Conservation (phyloP, 1,140 invertebrate species). For the Musca domestica region DNA sequence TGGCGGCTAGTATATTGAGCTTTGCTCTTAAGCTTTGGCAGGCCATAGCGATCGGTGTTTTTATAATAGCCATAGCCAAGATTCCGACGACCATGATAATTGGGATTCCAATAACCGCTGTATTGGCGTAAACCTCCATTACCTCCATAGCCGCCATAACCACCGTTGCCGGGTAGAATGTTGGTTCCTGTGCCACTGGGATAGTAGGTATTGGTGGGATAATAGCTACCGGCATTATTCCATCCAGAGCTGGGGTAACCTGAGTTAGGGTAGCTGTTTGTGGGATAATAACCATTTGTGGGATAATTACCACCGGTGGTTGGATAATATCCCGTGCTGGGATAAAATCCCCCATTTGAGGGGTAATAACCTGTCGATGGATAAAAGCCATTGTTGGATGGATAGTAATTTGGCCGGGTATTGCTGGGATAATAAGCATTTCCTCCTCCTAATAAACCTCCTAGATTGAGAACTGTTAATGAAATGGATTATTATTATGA, state of each 20-base stretch:
- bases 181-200: slow-evolving; percentile 36
- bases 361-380: neutral
- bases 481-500: neutral
- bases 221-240: slow-evolving; percentile 29
- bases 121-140: slow-evolving; percentile 54
- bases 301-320: slow-evolving; percentile 9
- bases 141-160: slow-evolving; percentile 53
- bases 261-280: neutral
- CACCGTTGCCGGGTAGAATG: slow-evolving; percentile 48
- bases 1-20: neutral
- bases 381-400: slow-evolving; percentile 6
- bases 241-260: slow-evolving; percentile 29
- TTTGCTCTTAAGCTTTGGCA: slow-evolving; percentile 29
- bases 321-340: slow-evolving; percentile 25
- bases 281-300: neutral
- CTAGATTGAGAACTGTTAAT: neutral
- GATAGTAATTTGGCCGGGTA: neutral
- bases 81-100: slow-evolving; percentile 48
- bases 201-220: slow-evolving; percentile 30
- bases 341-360: slow-evolving; percentile 31
- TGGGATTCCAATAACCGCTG: slow-evolving; percentile 51
- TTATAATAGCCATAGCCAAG: slow-evolving; percentile 49
- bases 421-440: slow-evolving; percentile 6
- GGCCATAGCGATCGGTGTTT: slow-evolving; percentile 47
- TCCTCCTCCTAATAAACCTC: neutral